Percentiles rank a stretch among this genome's conserved stretches.
phyloP scores from a whole-genome alignment of 2,797 vertebrate genomes.

The Hylomyscus alleni region DNA sequence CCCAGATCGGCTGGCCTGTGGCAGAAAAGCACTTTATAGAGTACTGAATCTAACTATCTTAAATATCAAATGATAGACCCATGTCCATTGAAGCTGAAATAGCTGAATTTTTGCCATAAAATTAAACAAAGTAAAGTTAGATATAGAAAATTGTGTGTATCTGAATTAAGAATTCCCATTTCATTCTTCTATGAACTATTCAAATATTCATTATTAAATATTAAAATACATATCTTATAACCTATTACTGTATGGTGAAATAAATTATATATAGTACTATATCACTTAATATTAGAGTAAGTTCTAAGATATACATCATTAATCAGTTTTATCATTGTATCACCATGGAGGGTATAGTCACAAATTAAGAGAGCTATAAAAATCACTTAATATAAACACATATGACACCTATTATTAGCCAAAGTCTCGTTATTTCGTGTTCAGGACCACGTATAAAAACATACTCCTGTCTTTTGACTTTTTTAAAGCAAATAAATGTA shows the following conservation, averaged over 20 bases:
- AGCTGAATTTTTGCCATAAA: constrained; percentile 5
- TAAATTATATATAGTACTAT: neutral
- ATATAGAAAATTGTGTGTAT: neutral
- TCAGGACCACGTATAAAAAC: neutral
- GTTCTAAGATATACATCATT: neutral
- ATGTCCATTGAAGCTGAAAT: neutral
- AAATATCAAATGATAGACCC: neutral
- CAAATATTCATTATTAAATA: constrained; percentile 43
- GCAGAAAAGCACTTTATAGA: neutral
- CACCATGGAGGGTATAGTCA: neutral
- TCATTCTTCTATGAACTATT: constrained; percentile 58
- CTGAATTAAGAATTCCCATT: constrained; percentile 3
- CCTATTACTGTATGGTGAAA: neutral
- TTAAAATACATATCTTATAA: constrained; percentile 44
- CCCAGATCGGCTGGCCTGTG: too few species aligned
- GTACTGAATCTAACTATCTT: constrained; percentile 8
- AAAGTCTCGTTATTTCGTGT: neutral
- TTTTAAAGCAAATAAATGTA: neutral
- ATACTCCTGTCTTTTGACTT: neutral
- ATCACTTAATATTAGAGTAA: neutral
- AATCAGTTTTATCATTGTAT: neutral
- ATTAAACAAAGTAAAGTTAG: neutral
- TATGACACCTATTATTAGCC: too few species aligned
- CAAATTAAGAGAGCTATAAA: neutral
- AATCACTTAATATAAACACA: neutral